Base-by-base conservation (phyloP, 2,888 invertebrate species). In the Drosophila fungiperda region DNA sequence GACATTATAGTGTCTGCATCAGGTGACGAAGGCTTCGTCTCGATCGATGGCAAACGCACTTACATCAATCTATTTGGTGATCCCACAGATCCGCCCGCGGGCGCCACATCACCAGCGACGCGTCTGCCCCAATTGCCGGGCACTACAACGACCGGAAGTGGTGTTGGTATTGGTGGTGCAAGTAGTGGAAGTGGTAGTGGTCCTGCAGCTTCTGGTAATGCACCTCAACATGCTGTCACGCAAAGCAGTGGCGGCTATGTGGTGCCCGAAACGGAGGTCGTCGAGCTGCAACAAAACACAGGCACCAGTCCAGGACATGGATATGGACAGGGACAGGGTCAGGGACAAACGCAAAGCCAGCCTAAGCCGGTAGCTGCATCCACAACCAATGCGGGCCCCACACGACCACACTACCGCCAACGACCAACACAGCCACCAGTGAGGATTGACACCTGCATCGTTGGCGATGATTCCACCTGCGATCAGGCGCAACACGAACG, bases 381-480 rank as follows among this genome's bases (percentile, higher is more conserved):
- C 4, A 92, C 92, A 0, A 92, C 92, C 17, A 90, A 90, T 69
- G 93, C 95, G 49, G 94, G 95, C 61, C 95, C 95, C 0, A 94
- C 95, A 42, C 93, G 95, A 73, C 95, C 96, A 94, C 96, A 92
- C 95, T 97, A 74, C 65, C 84, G 93, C 26, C 91, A 92, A 32
- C 86, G 92, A 53, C 90, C 92, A 3, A 93, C 93, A 6, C 93
- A 91, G 60, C 93, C 93, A 12, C 93, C 93, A 0, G 93, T 93
- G 90, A 82, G 98, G 81, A 98, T 98, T 73, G 98, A 98, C 92
- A 98, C 98, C 0, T 98, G 98, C 87, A 98, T 98, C 26, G 98
- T 98, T 0, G 98, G 98, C 0, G 98, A 98, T 83, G 97, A 97
- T 83, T 96, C 97, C 1, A 98, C 98, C 0, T 98, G 98, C 83